phyloP scores from a whole-genome alignment of 2,888 invertebrate genomes.

The Vesta saturnalis region DNA sequence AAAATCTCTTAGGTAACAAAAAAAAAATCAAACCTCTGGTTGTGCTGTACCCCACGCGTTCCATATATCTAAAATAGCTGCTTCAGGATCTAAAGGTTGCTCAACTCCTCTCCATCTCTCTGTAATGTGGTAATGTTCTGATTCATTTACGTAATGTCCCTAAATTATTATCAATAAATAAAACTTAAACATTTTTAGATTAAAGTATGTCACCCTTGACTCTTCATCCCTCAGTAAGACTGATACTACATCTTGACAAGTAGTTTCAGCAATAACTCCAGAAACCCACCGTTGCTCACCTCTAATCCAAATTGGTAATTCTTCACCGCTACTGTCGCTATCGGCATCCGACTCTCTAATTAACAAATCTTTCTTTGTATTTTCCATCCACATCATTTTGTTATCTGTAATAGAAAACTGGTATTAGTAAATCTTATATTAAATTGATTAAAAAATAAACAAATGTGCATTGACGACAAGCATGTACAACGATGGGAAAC shows the following conservation, averaged over 20 bases:
- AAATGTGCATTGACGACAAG: slow-evolving; percentile 9
- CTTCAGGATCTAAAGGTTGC: slow-evolving; percentile 74
- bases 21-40: slow-evolving; percentile 65
- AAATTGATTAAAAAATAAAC: slow-evolving; percentile 8
- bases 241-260: slow-evolving; percentile 80
- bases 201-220: slow-evolving; percentile 52
- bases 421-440: not conserved
- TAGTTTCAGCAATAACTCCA: slow-evolving; percentile 79
- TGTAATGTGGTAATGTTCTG: slow-evolving; percentile 73
- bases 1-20: too few species aligned
- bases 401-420: slow-evolving; percentile 19
- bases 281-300: slow-evolving; percentile 84
- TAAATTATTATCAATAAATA: slow-evolving; percentile 42
- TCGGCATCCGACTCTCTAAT: slow-evolving; percentile 54
- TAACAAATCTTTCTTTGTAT: slow-evolving; percentile 44
- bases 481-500: slow-evolving; percentile 45
- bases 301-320: slow-evolving; percentile 78
- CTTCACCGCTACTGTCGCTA: slow-evolving; percentile 70
- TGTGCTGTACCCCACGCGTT: slow-evolving; percentile 82
- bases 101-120: slow-evolving; percentile 84
- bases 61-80: slow-evolving; percentile 80
- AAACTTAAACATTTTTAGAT: not conserved
- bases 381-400: slow-evolving; percentile 56
- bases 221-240: slow-evolving; percentile 72
- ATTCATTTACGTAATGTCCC: slow-evolving; percentile 57